phyloP scores from a whole-genome alignment of 2,797 vertebrate species.

The Cephalopachus bancanus region DNA sequence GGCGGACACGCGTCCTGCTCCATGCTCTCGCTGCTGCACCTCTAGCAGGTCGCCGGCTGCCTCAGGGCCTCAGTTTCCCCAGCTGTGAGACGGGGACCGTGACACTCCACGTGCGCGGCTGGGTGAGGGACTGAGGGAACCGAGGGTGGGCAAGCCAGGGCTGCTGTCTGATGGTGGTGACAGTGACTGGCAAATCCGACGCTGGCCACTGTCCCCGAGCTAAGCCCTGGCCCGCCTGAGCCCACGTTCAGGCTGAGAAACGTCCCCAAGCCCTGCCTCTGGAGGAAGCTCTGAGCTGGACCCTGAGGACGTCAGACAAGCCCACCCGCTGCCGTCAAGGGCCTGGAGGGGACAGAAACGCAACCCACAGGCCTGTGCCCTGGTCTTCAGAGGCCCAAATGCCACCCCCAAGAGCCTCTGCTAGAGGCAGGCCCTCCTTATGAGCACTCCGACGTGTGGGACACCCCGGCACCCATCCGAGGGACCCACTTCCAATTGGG shows the following conservation, averaged over 20 bases:
- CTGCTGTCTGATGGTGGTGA: rapidly evolving
- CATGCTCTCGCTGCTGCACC: rapidly evolving
- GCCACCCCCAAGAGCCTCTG: neutral
- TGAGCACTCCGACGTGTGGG: rapidly evolving
- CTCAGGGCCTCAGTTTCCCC: neutral
- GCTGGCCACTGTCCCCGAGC: too few species aligned
- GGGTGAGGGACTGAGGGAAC: too few species aligned
- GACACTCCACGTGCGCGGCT: rapidly evolving
- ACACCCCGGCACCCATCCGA: too few species aligned
- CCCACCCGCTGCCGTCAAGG: neutral
- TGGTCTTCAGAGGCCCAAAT: neutral
- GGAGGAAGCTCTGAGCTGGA: neutral
- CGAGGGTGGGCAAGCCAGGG: neutral
- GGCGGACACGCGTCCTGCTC: neutral
- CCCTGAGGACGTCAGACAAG: neutral
- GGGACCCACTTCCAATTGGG: neutral
- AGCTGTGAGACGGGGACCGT: neutral
- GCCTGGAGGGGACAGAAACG: neutral
- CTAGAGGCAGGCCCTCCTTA: neutral
- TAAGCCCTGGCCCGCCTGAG: neutral
- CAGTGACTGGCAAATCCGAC: too few species aligned
- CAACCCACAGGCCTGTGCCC: rapidly evolving
- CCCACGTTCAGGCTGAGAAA: neutral
- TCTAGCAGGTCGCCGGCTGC: rapidly evolving
- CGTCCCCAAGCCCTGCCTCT: neutral